A percentile compares a stretch with the other conserved stretches of the same genome.
Evolutionary conservation across 2,888 invertebrate genomes (phyloP).

Genomic region (Cyaniris semiargus): DNA sequence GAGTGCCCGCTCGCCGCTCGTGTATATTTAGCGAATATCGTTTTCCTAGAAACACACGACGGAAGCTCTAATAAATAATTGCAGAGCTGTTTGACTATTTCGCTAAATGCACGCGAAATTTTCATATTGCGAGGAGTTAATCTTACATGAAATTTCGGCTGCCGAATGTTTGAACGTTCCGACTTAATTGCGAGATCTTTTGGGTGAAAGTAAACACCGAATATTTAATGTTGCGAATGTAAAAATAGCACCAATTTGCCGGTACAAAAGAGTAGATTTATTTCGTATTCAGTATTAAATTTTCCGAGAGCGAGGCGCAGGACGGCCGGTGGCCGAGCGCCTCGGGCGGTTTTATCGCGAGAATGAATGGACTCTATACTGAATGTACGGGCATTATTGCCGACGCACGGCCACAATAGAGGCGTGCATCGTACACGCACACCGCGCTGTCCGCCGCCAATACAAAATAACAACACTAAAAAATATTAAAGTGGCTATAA

Average conservation of each 20-base stretch:
- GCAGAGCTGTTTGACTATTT: conserved; percentile 37
- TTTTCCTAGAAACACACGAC: conserved; percentile 71
- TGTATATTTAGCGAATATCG: conserved; percentile 73
- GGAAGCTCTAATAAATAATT: conserved; percentile 58
- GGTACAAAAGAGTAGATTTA: conserved; percentile 18
- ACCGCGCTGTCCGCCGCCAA: not conserved
- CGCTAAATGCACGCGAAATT: conserved; percentile 29
- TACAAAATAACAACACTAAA: not conserved
- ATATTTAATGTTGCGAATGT: conserved; percentile 14
- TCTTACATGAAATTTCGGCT: not conserved
- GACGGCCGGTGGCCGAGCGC: conserved; percentile 50
- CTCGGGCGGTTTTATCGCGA: conserved; percentile 65
- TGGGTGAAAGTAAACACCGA: not conserved
- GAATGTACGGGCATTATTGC: conserved; percentile 67
- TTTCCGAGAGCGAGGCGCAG: conserved; percentile 54
- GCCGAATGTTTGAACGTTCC: not conserved
- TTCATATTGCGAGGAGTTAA: conserved; percentile 11
- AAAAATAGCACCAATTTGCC: conserved; percentile 10
- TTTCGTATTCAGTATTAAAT: conserved; percentile 47
- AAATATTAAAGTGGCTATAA: not conserved
- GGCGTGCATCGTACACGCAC: conserved; percentile 52
- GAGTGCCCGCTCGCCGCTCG: conserved; percentile 45
- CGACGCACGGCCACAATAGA: conserved; percentile 61
- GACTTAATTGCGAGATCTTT: not conserved
- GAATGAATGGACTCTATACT: conserved; percentile 75